A percentile compares a stretch with the other conserved stretches of the same genome.
Evolutionary conservation across 2,797 vertebrate genomes (phyloP).

Genomic region (Garrulus glandarius): DNA sequence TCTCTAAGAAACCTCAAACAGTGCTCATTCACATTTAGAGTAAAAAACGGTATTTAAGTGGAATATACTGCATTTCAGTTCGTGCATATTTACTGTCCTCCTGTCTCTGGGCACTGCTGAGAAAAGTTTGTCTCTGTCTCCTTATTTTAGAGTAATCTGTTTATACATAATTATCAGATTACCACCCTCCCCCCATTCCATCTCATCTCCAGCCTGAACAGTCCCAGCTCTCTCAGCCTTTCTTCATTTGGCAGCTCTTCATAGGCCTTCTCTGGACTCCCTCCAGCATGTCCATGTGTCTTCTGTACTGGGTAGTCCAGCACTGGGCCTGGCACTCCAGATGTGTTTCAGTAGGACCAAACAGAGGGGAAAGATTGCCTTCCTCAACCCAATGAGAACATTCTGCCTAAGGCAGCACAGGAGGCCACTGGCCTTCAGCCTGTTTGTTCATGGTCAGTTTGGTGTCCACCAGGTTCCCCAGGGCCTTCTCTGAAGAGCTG

Average conservation of each 20-base stretch:
- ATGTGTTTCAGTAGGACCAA: background rate
- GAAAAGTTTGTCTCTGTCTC: background rate
- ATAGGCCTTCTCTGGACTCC: background rate
- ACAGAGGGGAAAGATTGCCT: background rate
- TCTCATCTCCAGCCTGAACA: background rate
- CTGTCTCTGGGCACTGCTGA: background rate
- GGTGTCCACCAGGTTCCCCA: background rate
- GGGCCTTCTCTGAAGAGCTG: background rate
- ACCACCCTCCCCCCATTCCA: accelerated
- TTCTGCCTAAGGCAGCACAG: background rate
- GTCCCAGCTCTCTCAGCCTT: background rate
- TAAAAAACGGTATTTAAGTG: background rate
- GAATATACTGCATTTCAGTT: background rate
- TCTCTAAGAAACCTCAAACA: background rate
- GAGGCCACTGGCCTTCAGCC: background rate
- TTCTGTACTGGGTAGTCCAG: background rate
- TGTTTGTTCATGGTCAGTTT: background rate
- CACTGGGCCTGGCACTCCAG: background rate
- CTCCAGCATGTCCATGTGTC: background rate
- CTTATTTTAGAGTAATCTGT: background rate
- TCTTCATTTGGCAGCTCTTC: background rate
- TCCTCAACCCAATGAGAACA: background rate
- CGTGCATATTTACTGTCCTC: background rate
- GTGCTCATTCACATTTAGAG: background rate
- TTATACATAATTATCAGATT: background rate